Conservation (phyloP, 2,797 vertebrate genomes). For the Liparis tanakae region DNA sequence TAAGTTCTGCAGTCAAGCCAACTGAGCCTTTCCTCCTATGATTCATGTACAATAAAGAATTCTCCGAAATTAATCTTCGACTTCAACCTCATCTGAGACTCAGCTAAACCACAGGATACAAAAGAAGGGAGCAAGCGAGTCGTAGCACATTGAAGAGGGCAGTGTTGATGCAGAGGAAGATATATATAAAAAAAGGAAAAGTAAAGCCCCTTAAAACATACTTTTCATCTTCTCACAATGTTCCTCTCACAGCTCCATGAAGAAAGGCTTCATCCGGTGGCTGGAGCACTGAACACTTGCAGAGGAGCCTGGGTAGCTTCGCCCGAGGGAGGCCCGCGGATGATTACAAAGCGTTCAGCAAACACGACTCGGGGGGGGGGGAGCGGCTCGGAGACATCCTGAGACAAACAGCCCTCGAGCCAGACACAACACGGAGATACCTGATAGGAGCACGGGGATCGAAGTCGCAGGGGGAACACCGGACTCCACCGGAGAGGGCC, state of each 20-base stretch:
- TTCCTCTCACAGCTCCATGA: slow-evolving; percentile 26
- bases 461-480: slow-evolving; percentile 20
- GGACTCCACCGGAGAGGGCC: slow-evolving; percentile 42
- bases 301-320: slow-evolving; percentile 65
- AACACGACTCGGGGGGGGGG: slow-evolving; percentile 55
- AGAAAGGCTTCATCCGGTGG: slow-evolving; percentile 43
- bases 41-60: too few species aligned
- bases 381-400: slow-evolving; percentile 49
- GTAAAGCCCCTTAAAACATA: too few species aligned
- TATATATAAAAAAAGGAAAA: too few species aligned
- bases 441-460: slow-evolving; percentile 19
- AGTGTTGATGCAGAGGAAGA: slow-evolving; percentile 12
- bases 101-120: too few species aligned
- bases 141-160: neutral
- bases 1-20: too few species aligned
- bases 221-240: too few species aligned
- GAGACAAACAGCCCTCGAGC: slow-evolving; percentile 62
- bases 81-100: too few species aligned
- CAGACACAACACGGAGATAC: slow-evolving; percentile 22
- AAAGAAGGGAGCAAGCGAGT: neutral
- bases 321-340: slow-evolving; percentile 73
- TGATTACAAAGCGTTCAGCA: slow-evolving; percentile 82
- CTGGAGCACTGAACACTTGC: slow-evolving; percentile 54
- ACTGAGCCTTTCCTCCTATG: too few species aligned
- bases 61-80: too few species aligned